Conservation (phyloP, 2,888 invertebrate genomes). For the Corbicula japonica region DNA sequence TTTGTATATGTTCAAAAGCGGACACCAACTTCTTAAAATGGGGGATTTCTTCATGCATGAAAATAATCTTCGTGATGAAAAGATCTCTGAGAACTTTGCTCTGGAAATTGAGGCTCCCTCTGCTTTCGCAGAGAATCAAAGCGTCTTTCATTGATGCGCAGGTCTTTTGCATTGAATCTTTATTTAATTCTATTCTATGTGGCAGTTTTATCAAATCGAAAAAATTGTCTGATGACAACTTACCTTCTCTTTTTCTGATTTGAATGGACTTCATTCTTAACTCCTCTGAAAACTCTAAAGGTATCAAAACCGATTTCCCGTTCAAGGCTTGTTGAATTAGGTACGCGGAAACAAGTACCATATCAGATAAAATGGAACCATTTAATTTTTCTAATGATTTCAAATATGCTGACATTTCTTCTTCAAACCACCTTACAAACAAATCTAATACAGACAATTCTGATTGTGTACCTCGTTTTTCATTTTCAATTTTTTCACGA, state of each 20-base stretch:
- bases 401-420: conserved; percentile 11
- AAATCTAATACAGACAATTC: background rate
- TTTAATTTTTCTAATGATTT: too few relatives aligned
- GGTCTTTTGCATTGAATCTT: background rate
- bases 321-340: background rate
- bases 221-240: too few relatives aligned
- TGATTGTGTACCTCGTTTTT: background rate
- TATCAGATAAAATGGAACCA: too few relatives aligned
- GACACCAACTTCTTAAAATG: too few relatives aligned
- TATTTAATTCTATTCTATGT: background rate
- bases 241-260: background rate
- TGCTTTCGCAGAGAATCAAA: background rate
- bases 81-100: background rate
- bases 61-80: background rate
- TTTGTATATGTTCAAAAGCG: background rate
- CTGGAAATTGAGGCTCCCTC: background rate
- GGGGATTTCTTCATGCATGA: too few relatives aligned
- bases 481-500: background rate
- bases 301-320: background rate
- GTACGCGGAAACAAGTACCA: background rate
- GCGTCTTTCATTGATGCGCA: background rate
- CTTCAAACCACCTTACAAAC: conserved; percentile 8
- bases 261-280: too few relatives aligned
- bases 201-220: background rate
- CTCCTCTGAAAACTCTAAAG: too few relatives aligned